A percentile compares a stretch with the other conserved stretches of the same genome.
Evolutionary conservation across 1,140 invertebrate genomes (phyloP).

Genomic region (Drosophila pseudoananassae): DNA sequence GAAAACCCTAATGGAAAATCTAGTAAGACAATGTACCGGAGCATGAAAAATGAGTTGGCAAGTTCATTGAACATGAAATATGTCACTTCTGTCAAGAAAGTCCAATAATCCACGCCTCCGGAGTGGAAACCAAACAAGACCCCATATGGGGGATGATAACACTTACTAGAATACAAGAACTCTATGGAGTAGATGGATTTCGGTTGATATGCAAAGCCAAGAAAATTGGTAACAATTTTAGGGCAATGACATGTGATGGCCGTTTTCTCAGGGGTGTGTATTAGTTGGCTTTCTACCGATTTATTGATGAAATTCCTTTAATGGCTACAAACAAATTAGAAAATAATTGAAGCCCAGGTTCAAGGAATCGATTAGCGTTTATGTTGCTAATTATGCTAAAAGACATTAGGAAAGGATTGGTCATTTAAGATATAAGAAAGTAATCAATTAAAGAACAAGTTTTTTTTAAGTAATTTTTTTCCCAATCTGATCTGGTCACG

Average conservation of each 20-base stretch:
- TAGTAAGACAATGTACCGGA: conserved; percentile 5
- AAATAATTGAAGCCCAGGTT: conserved; percentile 58
- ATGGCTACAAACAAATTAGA: conserved; percentile 63
- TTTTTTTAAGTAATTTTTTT: neutral
- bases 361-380: conserved; percentile 45
- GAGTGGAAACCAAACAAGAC: conserved; percentile 13
- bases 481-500: conserved; percentile 38
- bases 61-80: conserved; percentile 60
- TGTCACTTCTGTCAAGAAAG: conserved; percentile 49
- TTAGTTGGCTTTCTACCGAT: conserved; percentile 40
- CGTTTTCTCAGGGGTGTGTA: conserved; percentile 3
- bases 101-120: conserved; percentile 61
- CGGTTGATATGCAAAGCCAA: conserved; percentile 9
- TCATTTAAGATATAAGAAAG: conserved; percentile 35
- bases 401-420: conserved; percentile 9
- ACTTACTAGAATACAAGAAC: conserved; percentile 15
- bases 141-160: conserved; percentile 23
- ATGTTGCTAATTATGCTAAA: conserved; percentile 48
- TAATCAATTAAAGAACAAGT: conserved; percentile 7
- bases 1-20: neutral
- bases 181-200: conserved; percentile 17
- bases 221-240: conserved; percentile 9
- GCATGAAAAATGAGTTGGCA: conserved; percentile 30
- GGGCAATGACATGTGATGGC: conserved; percentile 12
- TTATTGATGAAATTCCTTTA: conserved; percentile 44